Evolutionary conservation across 1,140 invertebrate species (phyloP).

Genomic region (Drosophila mojavensis): DNA sequence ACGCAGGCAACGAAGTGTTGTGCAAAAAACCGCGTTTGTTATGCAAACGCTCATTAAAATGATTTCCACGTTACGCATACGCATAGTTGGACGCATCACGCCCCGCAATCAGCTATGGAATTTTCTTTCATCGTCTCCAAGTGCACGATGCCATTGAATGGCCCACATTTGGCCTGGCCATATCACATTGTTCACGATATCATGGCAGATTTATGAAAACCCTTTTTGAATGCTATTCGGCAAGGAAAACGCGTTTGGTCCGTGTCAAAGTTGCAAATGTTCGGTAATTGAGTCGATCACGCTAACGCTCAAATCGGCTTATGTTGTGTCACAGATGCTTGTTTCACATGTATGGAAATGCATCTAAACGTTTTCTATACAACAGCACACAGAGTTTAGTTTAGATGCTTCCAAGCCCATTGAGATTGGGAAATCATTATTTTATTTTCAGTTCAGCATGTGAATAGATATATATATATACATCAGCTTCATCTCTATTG

Average conservation of each 20-base stretch:
- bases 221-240: background rate
- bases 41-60: conserved; percentile 79
- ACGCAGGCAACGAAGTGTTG: conserved; percentile 10
- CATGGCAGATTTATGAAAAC: background rate
- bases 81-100: conserved; percentile 50
- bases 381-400: too few species aligned
- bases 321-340: background rate
- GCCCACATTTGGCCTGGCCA: conserved; percentile 16
- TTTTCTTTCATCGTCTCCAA: conserved; percentile 5
- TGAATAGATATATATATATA: too few species aligned
- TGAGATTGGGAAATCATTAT: too few species aligned
- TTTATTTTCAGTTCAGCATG: too few species aligned
- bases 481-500: too few species aligned
- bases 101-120: conserved; percentile 2
- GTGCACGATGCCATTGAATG: conserved; percentile 14
- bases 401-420: too few species aligned
- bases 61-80: conserved; percentile 72
- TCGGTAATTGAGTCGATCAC: background rate
- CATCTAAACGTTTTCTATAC: background rate
- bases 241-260: background rate
- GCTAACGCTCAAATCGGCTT: conserved; percentile 1
- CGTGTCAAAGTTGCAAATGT: background rate
- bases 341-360: background rate
- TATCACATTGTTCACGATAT: conserved; percentile 13
- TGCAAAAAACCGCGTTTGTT: conserved; percentile 72